phyloP scores from a whole-genome alignment of 2,888 invertebrate genomes.

The Andrena fulva region DNA sequence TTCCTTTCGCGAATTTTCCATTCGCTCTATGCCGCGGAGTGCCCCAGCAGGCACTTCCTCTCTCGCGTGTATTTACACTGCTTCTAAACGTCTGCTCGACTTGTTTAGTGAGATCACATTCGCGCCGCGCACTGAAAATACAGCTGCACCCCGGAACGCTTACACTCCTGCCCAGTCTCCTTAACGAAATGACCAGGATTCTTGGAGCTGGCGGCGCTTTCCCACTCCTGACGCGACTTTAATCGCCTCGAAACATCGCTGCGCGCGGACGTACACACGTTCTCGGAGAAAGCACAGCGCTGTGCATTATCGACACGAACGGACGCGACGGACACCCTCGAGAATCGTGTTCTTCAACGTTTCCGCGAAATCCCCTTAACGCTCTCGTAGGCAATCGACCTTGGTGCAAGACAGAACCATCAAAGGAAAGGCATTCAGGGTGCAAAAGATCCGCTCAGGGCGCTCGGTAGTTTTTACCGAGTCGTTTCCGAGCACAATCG shows the following conservation, averaged over 20 bases:
- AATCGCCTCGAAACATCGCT: conserved; percentile 8
- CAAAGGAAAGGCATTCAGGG: conserved; percentile 7
- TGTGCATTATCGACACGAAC: conserved; percentile 19
- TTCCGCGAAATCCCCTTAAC: conserved; percentile 46
- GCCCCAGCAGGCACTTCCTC: conserved; percentile 25
- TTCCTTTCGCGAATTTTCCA: background rate
- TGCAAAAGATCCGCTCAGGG: background rate
- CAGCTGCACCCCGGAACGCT: conserved; percentile 12
- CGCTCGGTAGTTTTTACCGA: background rate
- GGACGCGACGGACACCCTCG: background rate
- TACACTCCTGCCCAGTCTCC: background rate
- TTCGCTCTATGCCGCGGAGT: background rate
- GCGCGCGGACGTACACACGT: background rate
- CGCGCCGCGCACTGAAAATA: conserved; percentile 33
- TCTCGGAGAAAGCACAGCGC: conserved; percentile 4
- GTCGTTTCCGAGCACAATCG: background rate
- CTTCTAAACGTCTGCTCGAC: conserved; percentile 24
- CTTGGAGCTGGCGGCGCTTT: background rate
- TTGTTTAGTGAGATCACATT: conserved; percentile 46
- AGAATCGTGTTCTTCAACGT: background rate
- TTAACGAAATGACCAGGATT: conserved; percentile 1
- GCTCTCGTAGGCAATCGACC: conserved; percentile 23
- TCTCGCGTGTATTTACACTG: conserved; percentile 33
- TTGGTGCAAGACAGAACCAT: background rate
- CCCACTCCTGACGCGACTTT: conserved; percentile 1